Base-by-base conservation (phyloP, 2,113 vertebrate genomes). In the Cinclus cinclus region DNA sequence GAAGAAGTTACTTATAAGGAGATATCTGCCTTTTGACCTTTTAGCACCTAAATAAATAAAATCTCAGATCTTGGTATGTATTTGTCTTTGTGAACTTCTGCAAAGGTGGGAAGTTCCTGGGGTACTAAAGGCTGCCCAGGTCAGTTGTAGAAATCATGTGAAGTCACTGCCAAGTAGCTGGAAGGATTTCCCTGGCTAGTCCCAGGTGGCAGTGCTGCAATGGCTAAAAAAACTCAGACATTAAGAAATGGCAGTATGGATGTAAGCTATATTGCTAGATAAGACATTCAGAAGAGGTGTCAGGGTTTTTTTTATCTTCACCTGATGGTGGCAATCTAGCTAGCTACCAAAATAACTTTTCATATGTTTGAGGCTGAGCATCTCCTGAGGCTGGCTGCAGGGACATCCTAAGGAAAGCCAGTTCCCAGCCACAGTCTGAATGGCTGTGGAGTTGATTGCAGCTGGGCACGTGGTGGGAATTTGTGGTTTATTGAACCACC, bases 1-100 rank as follows among this genome's bases (percentile, higher is more conserved):
- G 78, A 81, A 96, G 50, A 53, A 82, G 41, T 76, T 95, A 76
- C 46, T 94, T 28, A 63, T 83, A 69, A 76, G 76, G 86, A 91
- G 79, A 89, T 68, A 90, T 82, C 68, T 96, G 56, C 78, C 58
- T 87, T 96, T 96, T 90, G 33, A n/a, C 10, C 6, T 75, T 85
- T 41, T 93, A 83, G 41, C 39, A 90, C 52, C 37, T 49, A 71
- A 92, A 52, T 67, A 86, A 94, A 83, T 50, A 39, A 68, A 75
- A 62, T 23, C 8, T 68, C 9, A 9, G 8, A 3, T 59, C 39
- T 67, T 8, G 0, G 5, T 49, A 56, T 21, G 3, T 73, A 83
- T 80, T 52, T 76, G 15, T 69, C 63, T 83, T 75, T 80, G 39
- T 4, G 44, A 28, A 70, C 10, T 70, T 70, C 27, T 44, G 17